These are phyloP conservation scores for Galerucella calmariensis DNA, from an alignment of 2,888 invertebrate species.

Conservation along the genomic window DNA sequence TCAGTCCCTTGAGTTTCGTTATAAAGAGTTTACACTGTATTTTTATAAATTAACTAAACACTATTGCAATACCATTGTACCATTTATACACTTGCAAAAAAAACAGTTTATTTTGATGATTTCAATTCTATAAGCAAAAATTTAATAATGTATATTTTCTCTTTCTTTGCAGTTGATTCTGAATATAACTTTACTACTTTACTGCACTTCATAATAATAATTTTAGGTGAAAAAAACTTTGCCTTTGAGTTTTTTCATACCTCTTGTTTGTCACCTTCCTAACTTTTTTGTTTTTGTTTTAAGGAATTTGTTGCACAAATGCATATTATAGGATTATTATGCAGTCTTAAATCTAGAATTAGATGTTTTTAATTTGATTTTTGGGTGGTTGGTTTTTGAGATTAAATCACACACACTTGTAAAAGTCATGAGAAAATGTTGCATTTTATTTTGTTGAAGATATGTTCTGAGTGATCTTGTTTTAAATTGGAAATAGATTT, in stretches of 20 bases:
- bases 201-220: constrained; percentile 77
- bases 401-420: neutral
- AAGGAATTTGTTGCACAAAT: neutral
- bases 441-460: no score
- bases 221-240: constrained; percentile 68
- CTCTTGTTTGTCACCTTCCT: constrained; percentile 32
- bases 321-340: neutral
- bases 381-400: neutral
- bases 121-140: neutral
- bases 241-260: constrained; percentile 31
- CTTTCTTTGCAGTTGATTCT: constrained; percentile 71
- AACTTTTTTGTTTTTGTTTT: constrained; percentile 16
- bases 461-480: no score
- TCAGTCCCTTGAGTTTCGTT: no score
- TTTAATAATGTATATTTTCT: constrained; percentile 18
- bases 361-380: neutral
- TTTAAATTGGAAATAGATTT: no score
- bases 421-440: neutral
- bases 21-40: no score
- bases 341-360: neutral
- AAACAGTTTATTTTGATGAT: neutral
- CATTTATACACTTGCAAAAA: neutral
- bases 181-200: constrained; percentile 79
- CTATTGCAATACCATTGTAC: neutral
- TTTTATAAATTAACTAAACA: neutral